phyloP scores from a whole-genome alignment of 92 coral and sea anemone species.

The Epizoanthus stellaris region DNA sequence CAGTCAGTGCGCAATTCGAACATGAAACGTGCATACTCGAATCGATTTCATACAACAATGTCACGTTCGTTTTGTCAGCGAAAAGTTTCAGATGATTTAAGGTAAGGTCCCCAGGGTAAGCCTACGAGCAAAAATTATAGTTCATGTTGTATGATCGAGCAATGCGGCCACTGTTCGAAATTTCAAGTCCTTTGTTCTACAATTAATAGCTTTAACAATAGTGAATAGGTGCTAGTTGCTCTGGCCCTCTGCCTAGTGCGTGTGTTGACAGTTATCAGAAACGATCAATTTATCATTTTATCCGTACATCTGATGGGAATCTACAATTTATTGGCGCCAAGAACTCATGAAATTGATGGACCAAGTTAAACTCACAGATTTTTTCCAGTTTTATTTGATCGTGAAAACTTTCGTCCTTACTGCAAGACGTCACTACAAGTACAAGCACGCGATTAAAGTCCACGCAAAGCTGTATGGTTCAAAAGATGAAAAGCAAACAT shows the following conservation, averaged over 20 bases:
- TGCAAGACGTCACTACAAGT: neutral
- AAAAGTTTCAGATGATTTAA: too few relatives aligned
- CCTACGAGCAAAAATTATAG: neutral
- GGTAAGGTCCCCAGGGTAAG: too few relatives aligned
- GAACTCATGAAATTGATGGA: conserved; percentile 20
- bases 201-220: conserved; percentile 5
- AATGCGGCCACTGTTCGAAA: neutral
- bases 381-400: too few relatives aligned
- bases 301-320: conserved; percentile 13
- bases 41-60: neutral
- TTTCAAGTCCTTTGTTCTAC: neutral
- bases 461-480: neutral
- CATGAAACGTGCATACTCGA: neutral
- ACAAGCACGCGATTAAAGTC: neutral
- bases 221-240: conserved; percentile 1
- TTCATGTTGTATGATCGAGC: conserved; percentile 1
- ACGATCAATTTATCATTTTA: conserved; percentile 34
- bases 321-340: conserved; percentile 30
- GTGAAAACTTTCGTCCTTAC: neutral
- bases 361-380: neutral
- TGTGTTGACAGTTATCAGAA: conserved; percentile 25
- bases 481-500: neutral
- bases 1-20: neutral
- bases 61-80: neutral
- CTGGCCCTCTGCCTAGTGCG: neutral